A percentile compares a stretch with the other conserved stretches of the same genome.
Conservation (phyloP, 1,140 invertebrate genomes). For the Galleria mellonella region DNA sequence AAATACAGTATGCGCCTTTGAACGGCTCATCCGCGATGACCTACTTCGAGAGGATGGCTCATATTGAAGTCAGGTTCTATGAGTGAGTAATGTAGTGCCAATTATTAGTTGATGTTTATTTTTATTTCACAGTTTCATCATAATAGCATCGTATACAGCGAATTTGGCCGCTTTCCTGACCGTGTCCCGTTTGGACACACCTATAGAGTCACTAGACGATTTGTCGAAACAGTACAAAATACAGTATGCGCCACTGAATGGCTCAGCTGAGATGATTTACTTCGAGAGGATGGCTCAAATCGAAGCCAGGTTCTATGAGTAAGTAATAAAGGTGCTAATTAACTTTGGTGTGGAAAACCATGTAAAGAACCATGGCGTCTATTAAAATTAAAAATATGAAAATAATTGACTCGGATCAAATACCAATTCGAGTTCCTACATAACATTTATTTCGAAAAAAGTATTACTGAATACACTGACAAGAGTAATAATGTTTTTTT, state of each 20-base stretch:
- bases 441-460: no score
- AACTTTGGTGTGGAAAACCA: no score
- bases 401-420: no score
- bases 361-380: no score
- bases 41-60: slow-evolving; percentile 96
- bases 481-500: no score
- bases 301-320: slow-evolving; percentile 96
- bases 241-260: slow-evolving; percentile 91
- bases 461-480: no score
- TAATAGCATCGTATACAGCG: slow-evolving; percentile 97
- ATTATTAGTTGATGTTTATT: background rate
- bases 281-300: slow-evolving; percentile 97
- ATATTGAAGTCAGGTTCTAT: slow-evolving; percentile 96
- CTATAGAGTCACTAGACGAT: slow-evolving; percentile 94
- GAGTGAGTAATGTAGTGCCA: slow-evolving; percentile 80
- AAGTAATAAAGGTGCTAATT: slow-evolving; percentile 44
- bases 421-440: no score
- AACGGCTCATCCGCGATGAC: slow-evolving; percentile 90
- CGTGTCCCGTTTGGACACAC: slow-evolving; percentile 92
- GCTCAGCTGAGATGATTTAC: slow-evolving; percentile 92
- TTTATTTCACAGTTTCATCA: slow-evolving; percentile 82
- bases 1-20: slow-evolving; percentile 94
- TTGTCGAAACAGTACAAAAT: slow-evolving; percentile 96
- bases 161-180: slow-evolving; percentile 96
- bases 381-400: no score